A percentile compares a stretch with the other conserved stretches of the same genome.
These are phyloP conservation scores for Rachycentron canadum DNA, from an alignment of 2,797 vertebrate genomes.

Conservation along the genomic window DNA sequence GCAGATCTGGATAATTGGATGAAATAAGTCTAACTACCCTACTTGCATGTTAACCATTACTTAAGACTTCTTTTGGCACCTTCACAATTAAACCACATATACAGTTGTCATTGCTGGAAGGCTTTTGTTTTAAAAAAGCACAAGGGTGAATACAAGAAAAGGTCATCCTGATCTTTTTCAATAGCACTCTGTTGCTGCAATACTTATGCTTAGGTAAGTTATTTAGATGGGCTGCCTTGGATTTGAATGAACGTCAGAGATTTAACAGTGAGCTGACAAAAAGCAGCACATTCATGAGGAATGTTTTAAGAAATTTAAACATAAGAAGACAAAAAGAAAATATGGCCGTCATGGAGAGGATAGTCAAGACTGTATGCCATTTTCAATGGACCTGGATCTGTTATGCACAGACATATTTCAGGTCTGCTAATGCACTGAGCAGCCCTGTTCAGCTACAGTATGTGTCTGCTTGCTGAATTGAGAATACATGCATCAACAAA, in stretches of 20 bases:
- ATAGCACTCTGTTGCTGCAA: neutral
- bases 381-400: neutral
- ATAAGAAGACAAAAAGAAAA: neutral
- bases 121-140: neutral
- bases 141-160: neutral
- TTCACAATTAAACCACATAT: neutral
- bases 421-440: neutral
- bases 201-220: neutral
- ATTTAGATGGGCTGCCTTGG: neutral
- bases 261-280: neutral
- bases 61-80: neutral
- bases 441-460: neutral
- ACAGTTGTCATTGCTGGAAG: neutral
- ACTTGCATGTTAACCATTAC: no score
- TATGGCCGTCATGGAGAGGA: neutral
- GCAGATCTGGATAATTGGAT: neutral
- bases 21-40: neutral
- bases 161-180: constrained; percentile 13
- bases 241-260: constrained; percentile 2
- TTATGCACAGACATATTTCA: neutral
- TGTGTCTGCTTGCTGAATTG: neutral
- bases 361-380: no score
- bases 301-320: neutral
- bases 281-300: neutral
- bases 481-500: neutral